phyloP scores from a whole-genome alignment of 2,113 vertebrate species.

The Melanerpes formicivorus region DNA sequence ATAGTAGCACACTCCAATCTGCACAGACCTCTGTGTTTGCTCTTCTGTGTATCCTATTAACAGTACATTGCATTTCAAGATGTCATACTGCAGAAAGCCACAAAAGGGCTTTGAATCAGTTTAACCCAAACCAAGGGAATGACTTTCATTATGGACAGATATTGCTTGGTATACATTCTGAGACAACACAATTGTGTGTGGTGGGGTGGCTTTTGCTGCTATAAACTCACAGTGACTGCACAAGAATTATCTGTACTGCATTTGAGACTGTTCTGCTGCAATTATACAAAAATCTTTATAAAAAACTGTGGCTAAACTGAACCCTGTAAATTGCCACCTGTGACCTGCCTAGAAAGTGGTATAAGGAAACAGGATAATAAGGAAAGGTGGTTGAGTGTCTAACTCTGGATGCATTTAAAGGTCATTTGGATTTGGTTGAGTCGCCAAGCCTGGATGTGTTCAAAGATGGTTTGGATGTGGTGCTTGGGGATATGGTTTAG shows the following conservation, averaged over 20 bases:
- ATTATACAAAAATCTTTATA: background rate
- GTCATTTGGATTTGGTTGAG: too few relatives aligned
- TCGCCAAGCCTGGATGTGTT: too few relatives aligned
- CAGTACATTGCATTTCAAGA: constrained; percentile 18
- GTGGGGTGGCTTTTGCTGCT: background rate
- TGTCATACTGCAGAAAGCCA: background rate
- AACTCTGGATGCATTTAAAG: too few relatives aligned
- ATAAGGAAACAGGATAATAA: background rate
- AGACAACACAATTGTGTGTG: background rate
- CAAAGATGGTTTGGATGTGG: too few relatives aligned
- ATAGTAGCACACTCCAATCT: constrained; percentile 72
- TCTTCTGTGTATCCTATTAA: constrained; percentile 66
- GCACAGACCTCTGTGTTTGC: constrained; percentile 53
- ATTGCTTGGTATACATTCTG: background rate
- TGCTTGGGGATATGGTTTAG: too few relatives aligned
- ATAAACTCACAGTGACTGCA: background rate
- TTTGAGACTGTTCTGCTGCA: background rate
- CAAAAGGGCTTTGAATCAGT: background rate
- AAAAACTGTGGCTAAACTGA: background rate
- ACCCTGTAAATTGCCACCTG: background rate
- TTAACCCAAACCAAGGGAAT: background rate
- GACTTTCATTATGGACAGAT: background rate
- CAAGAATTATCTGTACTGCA: background rate
- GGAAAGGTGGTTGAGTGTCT: too few relatives aligned
- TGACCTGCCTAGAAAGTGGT: background rate